Conservation (phyloP, 2,888 invertebrate genomes). For the Bombylius major region DNA sequence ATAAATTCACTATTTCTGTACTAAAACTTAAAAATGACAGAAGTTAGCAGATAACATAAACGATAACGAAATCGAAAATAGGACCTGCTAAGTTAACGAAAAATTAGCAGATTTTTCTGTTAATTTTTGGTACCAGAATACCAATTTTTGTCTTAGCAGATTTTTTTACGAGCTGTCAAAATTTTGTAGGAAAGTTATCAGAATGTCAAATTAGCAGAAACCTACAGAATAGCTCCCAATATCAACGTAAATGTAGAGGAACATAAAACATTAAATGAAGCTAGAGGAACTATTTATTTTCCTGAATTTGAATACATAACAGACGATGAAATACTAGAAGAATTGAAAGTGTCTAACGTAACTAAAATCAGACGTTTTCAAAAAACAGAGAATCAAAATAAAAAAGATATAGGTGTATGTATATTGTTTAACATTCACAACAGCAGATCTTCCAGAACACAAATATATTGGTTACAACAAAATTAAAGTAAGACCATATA, state of each 20-base stretch:
- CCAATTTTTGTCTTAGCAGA: too few relatives aligned
- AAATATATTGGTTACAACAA: not conserved
- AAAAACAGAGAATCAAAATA: not conserved
- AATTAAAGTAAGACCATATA: not conserved
- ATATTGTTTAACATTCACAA: not conserved
- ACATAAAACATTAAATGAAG: not conserved
- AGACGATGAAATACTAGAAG: not conserved
- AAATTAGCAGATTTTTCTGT: too few relatives aligned
- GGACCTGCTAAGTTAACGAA: too few relatives aligned
- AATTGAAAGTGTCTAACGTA: not conserved
- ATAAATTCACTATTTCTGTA: too few relatives aligned
- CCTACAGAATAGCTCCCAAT: too few relatives aligned
- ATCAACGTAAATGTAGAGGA: not conserved
- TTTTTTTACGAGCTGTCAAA: too few relatives aligned
- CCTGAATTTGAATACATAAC: not conserved
- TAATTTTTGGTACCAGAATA: too few relatives aligned
- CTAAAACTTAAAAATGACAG: too few relatives aligned
- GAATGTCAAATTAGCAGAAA: too few relatives aligned
- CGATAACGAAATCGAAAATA: too few relatives aligned
- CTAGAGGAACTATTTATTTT: not conserved
- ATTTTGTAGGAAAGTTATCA: too few relatives aligned
- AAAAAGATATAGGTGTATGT: not conserved
- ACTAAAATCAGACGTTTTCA: not conserved
- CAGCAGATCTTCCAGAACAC: not conserved
- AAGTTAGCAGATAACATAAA: too few relatives aligned